A percentile compares a stretch with the other conserved stretches of the same genome.
phyloP scores from a whole-genome alignment of 2,113 vertebrate species.

The Nematolebias whitei region DNA sequence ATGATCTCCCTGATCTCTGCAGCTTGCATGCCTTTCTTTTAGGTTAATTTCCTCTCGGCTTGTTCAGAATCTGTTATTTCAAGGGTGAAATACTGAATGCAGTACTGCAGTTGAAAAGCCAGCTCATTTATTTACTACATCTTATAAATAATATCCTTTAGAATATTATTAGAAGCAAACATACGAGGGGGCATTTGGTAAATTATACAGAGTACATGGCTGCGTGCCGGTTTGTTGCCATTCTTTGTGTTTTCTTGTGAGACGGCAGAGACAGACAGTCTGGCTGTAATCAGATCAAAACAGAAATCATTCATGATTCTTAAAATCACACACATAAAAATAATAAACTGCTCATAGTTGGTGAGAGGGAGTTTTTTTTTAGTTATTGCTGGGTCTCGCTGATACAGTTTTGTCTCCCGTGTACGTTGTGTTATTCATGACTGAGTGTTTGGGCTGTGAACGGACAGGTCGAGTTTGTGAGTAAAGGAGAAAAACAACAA shows the following conservation, averaged over 20 bases:
- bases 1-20: conserved; percentile 58
- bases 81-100: conserved; percentile 31
- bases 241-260: conserved; percentile 72
- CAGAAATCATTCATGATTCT: conserved; percentile 75
- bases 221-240: conserved; percentile 57
- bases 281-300: conserved; percentile 81
- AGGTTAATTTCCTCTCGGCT: conserved; percentile 49
- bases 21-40: conserved; percentile 35
- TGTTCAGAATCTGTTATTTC: conserved; percentile 56
- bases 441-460: conserved; percentile 49
- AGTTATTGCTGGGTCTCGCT: conserved; percentile 50
- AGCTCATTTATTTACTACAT: conserved; percentile 32
- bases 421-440: conserved; percentile 61
- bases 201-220: conserved; percentile 57
- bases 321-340: conserved; percentile 82
- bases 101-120: conserved; percentile 30
- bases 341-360: conserved; percentile 69
- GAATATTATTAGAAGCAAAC: conserved; percentile 32
- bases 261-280: conserved; percentile 77
- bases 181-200: conserved; percentile 63
- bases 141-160: conserved; percentile 45
- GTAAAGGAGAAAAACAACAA: conserved; percentile 47
- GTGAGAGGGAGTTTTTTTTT: conserved; percentile 72
- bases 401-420: conserved; percentile 57
- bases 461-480: conserved; percentile 40